Evolutionary conservation across 2,113 vertebrate genomes (phyloP).

Genomic region (Morone saxatilis): DNA sequence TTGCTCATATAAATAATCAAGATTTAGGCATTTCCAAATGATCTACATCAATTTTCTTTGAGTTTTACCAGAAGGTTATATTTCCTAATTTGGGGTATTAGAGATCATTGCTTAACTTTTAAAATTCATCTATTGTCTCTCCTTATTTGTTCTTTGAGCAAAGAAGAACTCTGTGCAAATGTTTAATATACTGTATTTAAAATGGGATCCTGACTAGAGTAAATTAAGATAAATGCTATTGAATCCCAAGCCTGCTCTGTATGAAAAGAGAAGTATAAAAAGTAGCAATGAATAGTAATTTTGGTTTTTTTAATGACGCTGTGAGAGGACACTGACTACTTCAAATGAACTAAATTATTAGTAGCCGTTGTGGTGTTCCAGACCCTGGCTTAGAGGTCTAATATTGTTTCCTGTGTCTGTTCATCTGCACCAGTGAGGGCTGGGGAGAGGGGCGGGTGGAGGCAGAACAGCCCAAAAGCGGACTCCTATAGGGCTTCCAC

Average conservation of each 20-base stretch:
- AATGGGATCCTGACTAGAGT: background rate
- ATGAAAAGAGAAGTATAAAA: background rate
- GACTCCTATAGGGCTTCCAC: constrained; percentile 20
- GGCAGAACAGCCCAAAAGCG: constrained; percentile 14
- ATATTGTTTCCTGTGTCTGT: constrained; percentile 3
- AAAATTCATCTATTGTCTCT: background rate
- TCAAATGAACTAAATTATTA: background rate
- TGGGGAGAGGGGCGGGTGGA: background rate
- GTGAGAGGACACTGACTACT: background rate
- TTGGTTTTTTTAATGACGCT: background rate
- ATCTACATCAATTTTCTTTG: too few species aligned
- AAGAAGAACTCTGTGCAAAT: constrained; percentile 4
- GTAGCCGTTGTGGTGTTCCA: background rate
- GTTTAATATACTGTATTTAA: background rate
- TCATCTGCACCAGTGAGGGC: constrained; percentile 9
- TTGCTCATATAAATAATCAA: too few species aligned
- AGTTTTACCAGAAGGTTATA: too few species aligned
- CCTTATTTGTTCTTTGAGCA: background rate
- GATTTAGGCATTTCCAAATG: too few species aligned
- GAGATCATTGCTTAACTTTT: background rate
- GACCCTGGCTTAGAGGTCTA: background rate
- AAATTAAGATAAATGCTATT: background rate
- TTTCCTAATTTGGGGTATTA: too few species aligned
- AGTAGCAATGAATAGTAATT: background rate
- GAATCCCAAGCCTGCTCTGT: background rate